phyloP scores from a whole-genome alignment of 1,140 invertebrate species.

The Aphis gossypii region DNA sequence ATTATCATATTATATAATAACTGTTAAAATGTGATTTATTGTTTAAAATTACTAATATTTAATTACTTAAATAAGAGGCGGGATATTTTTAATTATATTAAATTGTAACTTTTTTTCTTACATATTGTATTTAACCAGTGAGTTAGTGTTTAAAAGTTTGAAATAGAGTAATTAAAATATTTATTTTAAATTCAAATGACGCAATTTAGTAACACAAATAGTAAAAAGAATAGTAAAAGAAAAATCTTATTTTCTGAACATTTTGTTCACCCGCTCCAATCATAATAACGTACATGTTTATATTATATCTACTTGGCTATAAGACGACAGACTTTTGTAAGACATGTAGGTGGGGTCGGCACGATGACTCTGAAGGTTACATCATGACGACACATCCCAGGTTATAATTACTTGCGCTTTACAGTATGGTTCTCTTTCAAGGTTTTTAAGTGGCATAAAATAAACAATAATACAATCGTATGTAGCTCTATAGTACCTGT shows the following conservation, averaged over 20 bases:
- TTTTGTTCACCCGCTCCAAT: not conserved
- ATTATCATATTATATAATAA: not conserved
- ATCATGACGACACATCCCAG: slow-evolving; percentile 47
- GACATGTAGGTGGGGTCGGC: slow-evolving; percentile 16
- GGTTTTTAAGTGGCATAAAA: slow-evolving; percentile 40
- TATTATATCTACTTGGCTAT: not conserved
- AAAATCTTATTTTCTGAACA: not conserved
- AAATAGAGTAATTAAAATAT: not conserved
- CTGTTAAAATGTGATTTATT: not conserved
- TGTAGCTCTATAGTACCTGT: not conserved
- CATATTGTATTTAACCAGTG: not conserved
- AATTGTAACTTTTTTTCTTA: not conserved
- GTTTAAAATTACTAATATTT: not conserved
- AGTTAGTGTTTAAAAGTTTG: not conserved
- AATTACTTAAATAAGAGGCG: not conserved
- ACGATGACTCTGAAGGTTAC: slow-evolving; percentile 51
- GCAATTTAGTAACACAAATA: not conserved
- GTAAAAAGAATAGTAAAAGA: not conserved
- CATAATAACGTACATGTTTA: not conserved
- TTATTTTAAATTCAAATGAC: not conserved
- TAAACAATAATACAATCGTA: not conserved
- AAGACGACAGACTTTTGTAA: slow-evolving; percentile 24
- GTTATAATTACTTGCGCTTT: slow-evolving; percentile 52
- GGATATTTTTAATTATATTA: not conserved
- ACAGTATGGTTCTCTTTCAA: slow-evolving; percentile 48